Conservation (phyloP, 2,888 invertebrate species). For the Helobdella robusta region DNA sequence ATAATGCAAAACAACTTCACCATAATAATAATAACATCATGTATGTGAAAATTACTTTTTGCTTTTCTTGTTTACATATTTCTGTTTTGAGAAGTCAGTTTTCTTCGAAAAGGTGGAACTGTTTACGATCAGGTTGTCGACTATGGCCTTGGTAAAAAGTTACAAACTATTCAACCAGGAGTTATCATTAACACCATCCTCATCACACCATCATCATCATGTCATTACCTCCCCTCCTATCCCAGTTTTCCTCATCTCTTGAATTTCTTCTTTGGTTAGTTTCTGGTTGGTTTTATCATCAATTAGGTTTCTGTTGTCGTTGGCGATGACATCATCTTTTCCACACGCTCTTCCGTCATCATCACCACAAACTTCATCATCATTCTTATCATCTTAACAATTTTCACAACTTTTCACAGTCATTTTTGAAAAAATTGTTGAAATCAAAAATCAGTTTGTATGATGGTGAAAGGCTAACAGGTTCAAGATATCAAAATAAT, state of each 20-base stretch:
- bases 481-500: too few relatives aligned
- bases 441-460: too few relatives aligned
- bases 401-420: too few relatives aligned
- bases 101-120: constrained; percentile 79
- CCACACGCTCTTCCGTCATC: background rate
- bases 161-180: background rate
- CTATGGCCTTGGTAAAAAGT: constrained; percentile 57
- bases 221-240: constrained; percentile 56
- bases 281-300: constrained; percentile 73
- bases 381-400: background rate
- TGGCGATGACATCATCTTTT: constrained; percentile 20
- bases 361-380: background rate
- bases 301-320: constrained; percentile 72
- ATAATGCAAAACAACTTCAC: background rate
- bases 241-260: constrained; percentile 66
- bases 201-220: constrained; percentile 11
- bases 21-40: background rate
- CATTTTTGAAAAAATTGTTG: too few relatives aligned
- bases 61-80: constrained; percentile 85
- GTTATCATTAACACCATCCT: background rate
- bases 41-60: constrained; percentile 61
- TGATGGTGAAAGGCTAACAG: too few relatives aligned
- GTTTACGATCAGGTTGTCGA: constrained; percentile 76
- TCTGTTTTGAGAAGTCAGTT: constrained; percentile 77
- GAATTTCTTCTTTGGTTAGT: constrained; percentile 71